Base-by-base conservation (phyloP, 2,888 invertebrate genomes). In the Cataglyphis rosenhaueri region DNA sequence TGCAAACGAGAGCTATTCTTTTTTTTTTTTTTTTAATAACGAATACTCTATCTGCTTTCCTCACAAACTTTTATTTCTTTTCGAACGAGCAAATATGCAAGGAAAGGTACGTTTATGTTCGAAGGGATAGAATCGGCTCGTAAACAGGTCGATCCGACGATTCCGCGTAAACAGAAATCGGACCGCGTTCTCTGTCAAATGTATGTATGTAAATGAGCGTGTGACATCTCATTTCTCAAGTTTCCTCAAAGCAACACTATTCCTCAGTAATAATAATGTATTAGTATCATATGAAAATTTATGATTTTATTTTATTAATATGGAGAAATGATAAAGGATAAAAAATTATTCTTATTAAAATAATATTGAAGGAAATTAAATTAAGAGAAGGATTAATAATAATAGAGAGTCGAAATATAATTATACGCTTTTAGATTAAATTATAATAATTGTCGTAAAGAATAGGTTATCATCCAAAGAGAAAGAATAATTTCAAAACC, bases 71-170 rank as follows among this genome's bases (percentile, higher is more conserved):
- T n/a, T 41, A 38, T 21, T 41, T 68, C 70, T 76, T 55, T 15
- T 25, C 35, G 55, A 35, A 12, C 76, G 76, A 57, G 65, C 52
- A 25, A 41, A 68, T 55, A 57, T 41, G 57, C 41, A 55, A 76
- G 75, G 12, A 68, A 68, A 76, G 55, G 68, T 70, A 55, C 76
- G 57, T 57, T 21, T 68, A 70, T 57, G 55, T 70, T 75, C 68
- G 70, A 57, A 76, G 70, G 41, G 71, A 21, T 55, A 57, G 55
- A 68, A 76, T 76, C 29, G 70, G 15, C 76, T 68, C 76, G 76
- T 76, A 76, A 76, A 76, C 76, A 76, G 70, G 41, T 76, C 70
- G 76, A 76, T 76, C 70, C 41, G 70, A 32, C 76, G 57, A 55
- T 76, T 76, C 41, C 48, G 21, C 70, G 76, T 76, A 76, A 76